Conservation (phyloP, 2,797 vertebrate species). For the Coluber constrictor region DNA sequence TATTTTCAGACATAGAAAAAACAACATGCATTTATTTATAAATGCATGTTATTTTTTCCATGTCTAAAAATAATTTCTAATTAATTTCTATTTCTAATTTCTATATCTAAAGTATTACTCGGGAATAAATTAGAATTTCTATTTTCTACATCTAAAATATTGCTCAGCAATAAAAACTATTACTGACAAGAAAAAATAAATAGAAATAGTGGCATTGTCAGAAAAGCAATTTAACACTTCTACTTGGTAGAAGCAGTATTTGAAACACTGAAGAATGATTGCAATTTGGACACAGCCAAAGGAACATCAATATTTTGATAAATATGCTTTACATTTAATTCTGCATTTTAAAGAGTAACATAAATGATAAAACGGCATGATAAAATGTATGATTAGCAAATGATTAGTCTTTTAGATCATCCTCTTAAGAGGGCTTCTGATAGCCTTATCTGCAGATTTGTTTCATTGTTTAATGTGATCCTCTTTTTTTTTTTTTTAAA, state of each 20-base stretch:
- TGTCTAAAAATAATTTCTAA: neutral
- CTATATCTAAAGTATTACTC: neutral
- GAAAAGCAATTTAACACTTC: neutral
- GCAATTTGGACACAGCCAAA: neutral
- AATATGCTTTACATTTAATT: neutral
- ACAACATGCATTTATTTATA: rapidly evolving
- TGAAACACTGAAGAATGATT: neutral
- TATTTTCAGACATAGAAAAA: neutral
- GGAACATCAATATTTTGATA: neutral
- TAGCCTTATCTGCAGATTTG: neutral
- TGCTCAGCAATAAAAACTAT: neutral
- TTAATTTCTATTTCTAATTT: neutral
- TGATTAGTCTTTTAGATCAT: neutral
- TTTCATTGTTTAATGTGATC: neutral
- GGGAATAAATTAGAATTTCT: too few relatives aligned
- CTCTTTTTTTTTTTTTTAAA: neutral
- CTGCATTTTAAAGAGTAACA: neutral
- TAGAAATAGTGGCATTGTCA: neutral
- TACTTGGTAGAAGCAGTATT: neutral
- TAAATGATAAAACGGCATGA: neutral
- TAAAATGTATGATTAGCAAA: neutral
- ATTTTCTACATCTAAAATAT: neutral
- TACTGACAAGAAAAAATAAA: slow-evolving; percentile 18
- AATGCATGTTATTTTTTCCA: rapidly evolving
- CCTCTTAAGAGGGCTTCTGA: neutral